Base-by-base conservation (phyloP, 2,888 invertebrate species). In the Drepana falcataria region DNA sequence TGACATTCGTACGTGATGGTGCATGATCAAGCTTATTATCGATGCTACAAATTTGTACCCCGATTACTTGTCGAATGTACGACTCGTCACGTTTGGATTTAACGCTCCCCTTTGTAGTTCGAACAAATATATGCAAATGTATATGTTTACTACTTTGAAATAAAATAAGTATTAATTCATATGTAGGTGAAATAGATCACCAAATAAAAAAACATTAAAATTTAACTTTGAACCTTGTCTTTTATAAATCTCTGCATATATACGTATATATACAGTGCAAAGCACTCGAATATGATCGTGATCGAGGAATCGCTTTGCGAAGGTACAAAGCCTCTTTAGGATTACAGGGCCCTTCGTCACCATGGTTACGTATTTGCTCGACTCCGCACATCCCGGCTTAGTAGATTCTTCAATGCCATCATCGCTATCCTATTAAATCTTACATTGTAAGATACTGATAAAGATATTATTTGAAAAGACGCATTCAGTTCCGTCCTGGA, bases 1-100 rank as follows among this genome's bases (percentile, higher is more conserved):
- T 83, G 83, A 71, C 81, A 81, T 79, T 75, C 68, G 71, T 62
- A 74, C 90, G 90, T 90, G 90, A 75, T 72, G 62, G 58, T 61
- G 86, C 87, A 90, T 89, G 85, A 90, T 89, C 81, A 84, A 73
- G 87, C 90, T 82, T 88, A 90, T 90, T 89, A 87, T 69, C 63
- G 75, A 81, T 75, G 79, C 81, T 73, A 78, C 76, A 77, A 85
- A 84, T 82, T 81, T 76, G 75, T 68, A 67, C 59, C 67, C 60
- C 64, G 66, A 65, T 63, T 68, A 71, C 74, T 64, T 71, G 65
- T 68, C 73, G 71, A 77, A 75, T 73, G 65, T 70, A 63, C 68
- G 63, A 70, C 74, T 75, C 70, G 85, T 87, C 88, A 88, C 87
- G 88, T 88, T 85, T 89, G 79, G 74, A 77, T 79, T 72, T 73